These are phyloP conservation scores for Creontiades dilutus DNA, from an alignment of 2,888 invertebrate species.

Conservation along the genomic window DNA sequence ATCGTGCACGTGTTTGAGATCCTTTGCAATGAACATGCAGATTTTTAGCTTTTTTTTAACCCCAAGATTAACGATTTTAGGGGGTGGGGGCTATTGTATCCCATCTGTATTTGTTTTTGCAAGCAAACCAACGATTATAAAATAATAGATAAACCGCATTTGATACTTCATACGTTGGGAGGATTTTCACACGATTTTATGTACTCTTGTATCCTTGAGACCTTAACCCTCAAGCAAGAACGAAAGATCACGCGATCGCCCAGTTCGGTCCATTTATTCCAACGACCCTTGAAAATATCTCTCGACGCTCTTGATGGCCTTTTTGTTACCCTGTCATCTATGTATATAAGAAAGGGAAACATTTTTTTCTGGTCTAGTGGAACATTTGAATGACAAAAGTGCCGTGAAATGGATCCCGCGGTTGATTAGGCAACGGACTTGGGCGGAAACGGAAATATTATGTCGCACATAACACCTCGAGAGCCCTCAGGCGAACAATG, in stretches of 20 bases:
- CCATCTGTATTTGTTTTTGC: too few species aligned
- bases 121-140: too few species aligned
- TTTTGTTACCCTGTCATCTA: not conserved
- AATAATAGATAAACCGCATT: too few species aligned
- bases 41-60: too few species aligned
- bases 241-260: not conserved
- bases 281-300: not conserved
- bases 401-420: constrained; percentile 45
- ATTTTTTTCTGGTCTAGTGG: constrained; percentile 29
- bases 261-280: not conserved
- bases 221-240: not conserved
- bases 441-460: constrained; percentile 65
- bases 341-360: not conserved
- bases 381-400: constrained; percentile 33
- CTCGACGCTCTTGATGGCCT: not conserved
- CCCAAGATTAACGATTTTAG: too few species aligned
- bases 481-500: constrained; percentile 28
- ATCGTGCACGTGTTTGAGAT: too few species aligned
- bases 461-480: constrained; percentile 60
- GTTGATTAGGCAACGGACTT: constrained; percentile 22
- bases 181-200: not conserved
- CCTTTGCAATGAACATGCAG: too few species aligned
- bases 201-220: not conserved
- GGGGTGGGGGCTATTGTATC: too few species aligned
- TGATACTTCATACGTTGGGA: too few species aligned